Percentiles rank a stretch among this genome's conserved stretches.
Conservation (phyloP, 2,888 invertebrate species). For the Strigamia maritima region DNA sequence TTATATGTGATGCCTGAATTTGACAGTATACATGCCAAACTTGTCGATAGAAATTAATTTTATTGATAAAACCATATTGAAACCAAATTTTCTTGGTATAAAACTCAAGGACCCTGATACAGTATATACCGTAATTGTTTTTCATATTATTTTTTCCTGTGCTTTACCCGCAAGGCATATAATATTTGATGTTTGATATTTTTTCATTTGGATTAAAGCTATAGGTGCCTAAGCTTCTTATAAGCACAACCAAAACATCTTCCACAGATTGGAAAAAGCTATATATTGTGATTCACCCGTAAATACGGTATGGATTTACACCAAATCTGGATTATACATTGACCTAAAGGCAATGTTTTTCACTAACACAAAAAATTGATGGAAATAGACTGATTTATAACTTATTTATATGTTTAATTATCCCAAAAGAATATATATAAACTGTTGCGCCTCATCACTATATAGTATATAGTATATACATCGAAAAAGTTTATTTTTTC, state of each 20-base stretch:
- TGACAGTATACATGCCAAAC: not conserved
- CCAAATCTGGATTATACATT: conserved; percentile 14
- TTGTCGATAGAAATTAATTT: not conserved
- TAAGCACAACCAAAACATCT: conserved; percentile 12
- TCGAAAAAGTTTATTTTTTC: no score
- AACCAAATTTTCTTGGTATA: not conserved
- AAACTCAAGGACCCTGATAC: not conserved
- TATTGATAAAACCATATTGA: not conserved
- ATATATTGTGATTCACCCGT: conserved; percentile 25
- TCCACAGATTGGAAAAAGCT: conserved; percentile 26
- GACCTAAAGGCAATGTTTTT: conserved; percentile 10
- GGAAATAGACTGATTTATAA: not conserved
- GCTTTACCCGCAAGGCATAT: not conserved
- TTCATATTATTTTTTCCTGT: not conserved
- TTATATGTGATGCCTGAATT: not conserved
- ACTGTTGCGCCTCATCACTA: no score
- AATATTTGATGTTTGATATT: conserved; percentile 24
- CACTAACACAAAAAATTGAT: not conserved
- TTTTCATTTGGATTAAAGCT: conserved; percentile 31
- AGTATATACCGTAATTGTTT: not conserved
- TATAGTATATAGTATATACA: no score
- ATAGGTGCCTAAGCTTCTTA: not conserved
- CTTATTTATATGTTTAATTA: no score
- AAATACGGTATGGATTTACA: conserved; percentile 19
- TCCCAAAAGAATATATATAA: no score